Percentiles rank a stretch among this genome's conserved stretches.
Evolutionary conservation across 2,888 invertebrate genomes (phyloP).

Genomic region (Tenodera sinensis): DNA sequence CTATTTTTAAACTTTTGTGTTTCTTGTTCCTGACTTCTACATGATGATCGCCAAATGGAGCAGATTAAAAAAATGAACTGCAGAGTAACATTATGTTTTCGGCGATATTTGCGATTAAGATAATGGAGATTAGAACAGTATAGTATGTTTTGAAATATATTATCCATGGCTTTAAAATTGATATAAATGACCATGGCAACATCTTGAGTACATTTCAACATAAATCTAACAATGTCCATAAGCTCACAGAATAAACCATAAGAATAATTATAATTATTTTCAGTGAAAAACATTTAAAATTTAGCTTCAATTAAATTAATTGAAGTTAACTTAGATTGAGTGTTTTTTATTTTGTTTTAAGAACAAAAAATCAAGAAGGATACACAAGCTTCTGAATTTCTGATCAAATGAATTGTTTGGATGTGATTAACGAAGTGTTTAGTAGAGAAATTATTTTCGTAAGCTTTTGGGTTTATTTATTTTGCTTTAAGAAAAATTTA

Average conservation of each 20-base stretch:
- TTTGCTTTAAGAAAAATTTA: too few relatives aligned
- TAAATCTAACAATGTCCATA: not conserved
- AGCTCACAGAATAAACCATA: not conserved
- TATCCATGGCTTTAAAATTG: not conserved
- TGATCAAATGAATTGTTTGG: too few relatives aligned
- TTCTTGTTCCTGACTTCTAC: not conserved
- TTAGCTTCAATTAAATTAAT: too few relatives aligned
- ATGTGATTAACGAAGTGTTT: too few relatives aligned
- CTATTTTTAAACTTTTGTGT: not conserved
- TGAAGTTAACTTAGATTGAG: too few relatives aligned
- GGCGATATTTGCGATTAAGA: not conserved
- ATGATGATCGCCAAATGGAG: not conserved
- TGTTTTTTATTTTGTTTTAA: too few relatives aligned
- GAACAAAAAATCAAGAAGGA: too few relatives aligned
- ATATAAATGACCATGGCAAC: not conserved
- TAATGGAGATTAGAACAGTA: not conserved
- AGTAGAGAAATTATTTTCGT: too few relatives aligned
- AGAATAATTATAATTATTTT: too few relatives aligned
- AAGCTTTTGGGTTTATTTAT: too few relatives aligned
- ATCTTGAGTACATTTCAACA: not conserved
- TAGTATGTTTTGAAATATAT: not conserved
- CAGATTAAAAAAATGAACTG: not conserved
- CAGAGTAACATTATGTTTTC: not conserved
- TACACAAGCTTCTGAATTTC: too few relatives aligned
- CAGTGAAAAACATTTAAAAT: too few relatives aligned